A percentile compares a stretch with the other conserved stretches of the same genome.
phyloP scores from a whole-genome alignment of 2,888 invertebrate genomes.

The Ectropis crepuscularia region DNA sequence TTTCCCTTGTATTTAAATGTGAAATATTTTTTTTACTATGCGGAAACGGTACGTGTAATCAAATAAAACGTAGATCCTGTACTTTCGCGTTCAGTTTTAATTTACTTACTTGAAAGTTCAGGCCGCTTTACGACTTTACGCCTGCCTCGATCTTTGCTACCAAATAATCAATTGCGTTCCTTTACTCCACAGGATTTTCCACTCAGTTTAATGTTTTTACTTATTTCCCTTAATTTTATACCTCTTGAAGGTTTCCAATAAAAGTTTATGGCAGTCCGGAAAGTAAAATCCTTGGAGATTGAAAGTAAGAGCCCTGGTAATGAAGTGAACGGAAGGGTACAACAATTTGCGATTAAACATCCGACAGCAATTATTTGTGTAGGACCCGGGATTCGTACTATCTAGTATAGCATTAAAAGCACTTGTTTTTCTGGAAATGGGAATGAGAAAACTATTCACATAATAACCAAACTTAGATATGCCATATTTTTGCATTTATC shows the following conservation, averaged over 20 bases:
- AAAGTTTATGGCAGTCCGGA: slow-evolving; percentile 39
- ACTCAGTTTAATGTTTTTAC: slow-evolving; percentile 51
- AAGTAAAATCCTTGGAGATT: slow-evolving; percentile 27
- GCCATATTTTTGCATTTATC: no score
- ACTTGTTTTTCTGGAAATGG: not conserved
- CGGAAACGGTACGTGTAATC: not conserved
- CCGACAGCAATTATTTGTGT: slow-evolving; percentile 21
- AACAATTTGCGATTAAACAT: slow-evolving; percentile 25
- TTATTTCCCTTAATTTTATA: slow-evolving; percentile 51
- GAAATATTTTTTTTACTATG: no score
- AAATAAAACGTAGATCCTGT: slow-evolving; percentile 28
- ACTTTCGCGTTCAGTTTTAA: slow-evolving; percentile 49
- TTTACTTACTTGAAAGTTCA: slow-evolving; percentile 54
- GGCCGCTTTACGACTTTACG: slow-evolving; percentile 52
- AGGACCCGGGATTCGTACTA: slow-evolving; percentile 6
- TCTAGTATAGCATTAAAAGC: not conserved
- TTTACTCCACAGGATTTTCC: slow-evolving; percentile 43
- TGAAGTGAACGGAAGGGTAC: slow-evolving; percentile 21
- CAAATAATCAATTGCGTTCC: slow-evolving; percentile 54
- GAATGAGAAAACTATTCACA: no score
- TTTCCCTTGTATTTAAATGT: no score
- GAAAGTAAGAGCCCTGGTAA: slow-evolving; percentile 21
- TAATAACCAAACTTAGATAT: no score
- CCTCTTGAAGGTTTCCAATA: slow-evolving; percentile 44
- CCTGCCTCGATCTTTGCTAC: slow-evolving; percentile 50